Percentiles rank a stretch among this genome's conserved stretches.
These are phyloP conservation scores for Anorthoa munda DNA, from an alignment of 2,888 invertebrate genomes.

Conservation along the genomic window DNA sequence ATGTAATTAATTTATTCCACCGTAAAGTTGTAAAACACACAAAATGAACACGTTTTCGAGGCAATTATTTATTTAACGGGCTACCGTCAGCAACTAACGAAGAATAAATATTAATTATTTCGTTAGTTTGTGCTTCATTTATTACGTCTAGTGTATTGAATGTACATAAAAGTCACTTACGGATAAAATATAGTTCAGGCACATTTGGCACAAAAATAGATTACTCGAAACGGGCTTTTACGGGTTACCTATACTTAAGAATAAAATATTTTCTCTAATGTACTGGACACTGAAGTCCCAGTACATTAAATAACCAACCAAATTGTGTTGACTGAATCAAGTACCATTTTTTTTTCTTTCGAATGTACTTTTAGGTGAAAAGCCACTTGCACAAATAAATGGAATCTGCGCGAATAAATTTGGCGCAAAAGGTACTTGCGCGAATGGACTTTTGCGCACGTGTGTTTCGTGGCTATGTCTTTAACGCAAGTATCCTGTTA, in stretches of 20 bases:
- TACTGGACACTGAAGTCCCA: not conserved
- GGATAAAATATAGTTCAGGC: constrained; percentile 43
- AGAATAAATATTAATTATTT: constrained; percentile 53
- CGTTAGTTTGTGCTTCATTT: constrained; percentile 44
- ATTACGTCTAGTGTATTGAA: constrained; percentile 55
- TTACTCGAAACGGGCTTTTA: constrained; percentile 1
- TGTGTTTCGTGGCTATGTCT: too few species aligned
- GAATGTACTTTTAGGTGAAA: too few species aligned
- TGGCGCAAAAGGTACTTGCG: too few species aligned
- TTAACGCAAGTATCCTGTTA: too few species aligned
- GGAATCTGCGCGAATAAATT: too few species aligned
- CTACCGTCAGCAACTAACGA: not conserved
- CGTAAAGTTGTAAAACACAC: too few species aligned
- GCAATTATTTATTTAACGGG: constrained; percentile 27
- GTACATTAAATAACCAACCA: not conserved
- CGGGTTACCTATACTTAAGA: constrained; percentile 1
- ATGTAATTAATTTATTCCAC: too few species aligned
- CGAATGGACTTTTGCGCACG: too few species aligned
- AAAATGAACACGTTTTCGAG: not conserved
- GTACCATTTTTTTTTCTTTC: not conserved
- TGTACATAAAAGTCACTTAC: constrained; percentile 56
- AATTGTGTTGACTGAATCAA: too few species aligned
- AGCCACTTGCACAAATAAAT: too few species aligned
- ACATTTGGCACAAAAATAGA: constrained; percentile 30
- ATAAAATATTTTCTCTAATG: constrained; percentile 7